These are phyloP conservation scores for Sabellastarte sp. DNA, from an alignment of 2,888 invertebrate species.

Conservation along the genomic window DNA sequence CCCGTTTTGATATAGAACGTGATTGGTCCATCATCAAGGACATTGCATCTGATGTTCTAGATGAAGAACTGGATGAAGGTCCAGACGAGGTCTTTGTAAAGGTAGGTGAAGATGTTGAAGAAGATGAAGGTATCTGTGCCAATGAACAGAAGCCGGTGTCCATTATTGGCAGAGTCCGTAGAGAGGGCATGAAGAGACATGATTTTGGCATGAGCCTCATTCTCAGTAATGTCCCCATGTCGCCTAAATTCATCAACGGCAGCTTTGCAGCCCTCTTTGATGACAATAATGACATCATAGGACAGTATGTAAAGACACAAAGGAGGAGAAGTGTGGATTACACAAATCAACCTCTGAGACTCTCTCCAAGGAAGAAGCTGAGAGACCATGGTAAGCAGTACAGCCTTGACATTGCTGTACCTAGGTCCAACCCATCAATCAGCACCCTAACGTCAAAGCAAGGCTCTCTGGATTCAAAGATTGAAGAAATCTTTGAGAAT, in stretches of 20 bases:
- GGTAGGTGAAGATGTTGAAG: not conserved
- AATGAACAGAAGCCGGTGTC: not conserved
- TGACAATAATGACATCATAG: slow-evolving; percentile 33
- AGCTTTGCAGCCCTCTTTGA: slow-evolving; percentile 58
- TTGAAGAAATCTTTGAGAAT: slow-evolving; percentile 53
- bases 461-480: slow-evolving; percentile 55
- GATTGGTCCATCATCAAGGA: slow-evolving; percentile 72
- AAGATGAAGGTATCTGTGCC: not conserved
- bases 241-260: slow-evolving; percentile 79
- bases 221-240: slow-evolving; percentile 91
- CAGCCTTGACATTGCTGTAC: slow-evolving; percentile 45
- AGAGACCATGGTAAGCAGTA: slow-evolving; percentile 47
- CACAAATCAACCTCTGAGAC: slow-evolving; percentile 43
- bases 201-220: slow-evolving; percentile 89
- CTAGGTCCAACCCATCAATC: not conserved
- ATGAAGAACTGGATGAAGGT: slow-evolving; percentile 27
- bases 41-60: slow-evolving; percentile 53
- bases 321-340: slow-evolving; percentile 34
- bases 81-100: slow-evolving; percentile 21
- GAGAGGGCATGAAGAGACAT: slow-evolving; percentile 30
- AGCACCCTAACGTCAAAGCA: slow-evolving; percentile 33
- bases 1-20: slow-evolving; percentile 65
- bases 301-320: slow-evolving; percentile 46
- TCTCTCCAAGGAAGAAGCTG: slow-evolving; percentile 49
- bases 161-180: not conserved